phyloP scores from a whole-genome alignment of 1,140 invertebrate species.

The Phocides pigmalion region DNA sequence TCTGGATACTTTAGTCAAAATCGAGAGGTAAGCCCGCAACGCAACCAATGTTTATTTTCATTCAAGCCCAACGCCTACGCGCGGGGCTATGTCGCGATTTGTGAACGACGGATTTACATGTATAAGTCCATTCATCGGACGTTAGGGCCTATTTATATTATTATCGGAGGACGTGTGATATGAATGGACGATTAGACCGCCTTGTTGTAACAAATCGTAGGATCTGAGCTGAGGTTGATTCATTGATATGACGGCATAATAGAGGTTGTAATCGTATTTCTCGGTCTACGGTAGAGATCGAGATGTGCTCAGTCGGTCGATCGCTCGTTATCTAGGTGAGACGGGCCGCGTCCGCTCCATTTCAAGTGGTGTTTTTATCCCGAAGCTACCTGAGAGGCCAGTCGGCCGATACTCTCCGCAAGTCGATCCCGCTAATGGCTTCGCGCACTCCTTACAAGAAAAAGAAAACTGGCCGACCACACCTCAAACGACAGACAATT shows the following conservation, averaged over 20 bases:
- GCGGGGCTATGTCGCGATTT: conserved; percentile 70
- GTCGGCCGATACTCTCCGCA: conserved; percentile 51
- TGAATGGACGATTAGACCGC: conserved; percentile 64
- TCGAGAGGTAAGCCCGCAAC: conserved; percentile 72
- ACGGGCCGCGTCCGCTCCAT: conserved; percentile 66
- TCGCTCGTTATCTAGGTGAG: conserved; percentile 77
- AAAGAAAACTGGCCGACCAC: conserved; percentile 9
- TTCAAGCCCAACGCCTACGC: conserved; percentile 77
- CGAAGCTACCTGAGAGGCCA: conserved; percentile 67
- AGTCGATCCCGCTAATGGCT: conserved; percentile 62
- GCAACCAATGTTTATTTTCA: conserved; percentile 70
- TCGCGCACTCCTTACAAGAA: conserved; percentile 29
- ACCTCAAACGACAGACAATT: conserved; percentile 12
- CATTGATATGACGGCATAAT: conserved; percentile 43
- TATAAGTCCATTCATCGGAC: conserved; percentile 77
- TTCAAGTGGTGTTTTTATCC: conserved; percentile 80
- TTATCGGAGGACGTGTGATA: conserved; percentile 67
- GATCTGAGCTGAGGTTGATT: conserved; percentile 52
- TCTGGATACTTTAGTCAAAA: conserved; percentile 79
- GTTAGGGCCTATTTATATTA: conserved; percentile 72
- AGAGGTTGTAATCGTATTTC: conserved; percentile 5
- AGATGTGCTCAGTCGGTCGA: conserved; percentile 46
- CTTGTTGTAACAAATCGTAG: conserved; percentile 40
- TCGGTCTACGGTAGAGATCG: conserved; percentile 13
- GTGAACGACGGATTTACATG: conserved; percentile 80